Conservation (phyloP, 2,113 vertebrate species). For the Scolopax mira region DNA sequence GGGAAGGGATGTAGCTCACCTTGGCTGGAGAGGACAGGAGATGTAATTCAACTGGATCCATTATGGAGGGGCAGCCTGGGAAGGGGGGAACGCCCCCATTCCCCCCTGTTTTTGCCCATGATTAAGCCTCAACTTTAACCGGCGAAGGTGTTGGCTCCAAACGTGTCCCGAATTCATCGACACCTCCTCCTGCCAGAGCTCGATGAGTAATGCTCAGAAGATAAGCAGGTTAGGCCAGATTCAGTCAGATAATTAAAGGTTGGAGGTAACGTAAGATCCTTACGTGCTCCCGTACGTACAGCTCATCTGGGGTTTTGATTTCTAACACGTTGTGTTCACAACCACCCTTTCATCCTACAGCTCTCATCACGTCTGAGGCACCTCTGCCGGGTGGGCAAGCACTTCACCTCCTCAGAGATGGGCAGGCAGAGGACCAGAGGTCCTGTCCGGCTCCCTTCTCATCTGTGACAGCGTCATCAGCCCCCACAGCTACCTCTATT, state of each 20-base stretch:
- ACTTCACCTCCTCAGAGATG: background rate
- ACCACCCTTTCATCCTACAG: background rate
- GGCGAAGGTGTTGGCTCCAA: background rate
- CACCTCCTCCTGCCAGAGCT: slow-evolving; percentile 25
- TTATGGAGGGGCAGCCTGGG: background rate
- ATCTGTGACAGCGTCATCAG: accelerated
- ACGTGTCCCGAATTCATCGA: background rate
- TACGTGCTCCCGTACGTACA: background rate
- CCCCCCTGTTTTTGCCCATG: background rate
- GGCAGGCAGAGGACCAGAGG: background rate
- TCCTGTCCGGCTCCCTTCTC: background rate
- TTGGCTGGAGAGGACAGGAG: background rate
- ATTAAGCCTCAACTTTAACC: background rate
- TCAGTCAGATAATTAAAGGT: slow-evolving; percentile 4
- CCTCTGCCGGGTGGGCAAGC: background rate
- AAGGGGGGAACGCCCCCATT: background rate
- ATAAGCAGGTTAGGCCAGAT: slow-evolving; percentile 60
- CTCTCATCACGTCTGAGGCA: background rate
- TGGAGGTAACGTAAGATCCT: background rate
- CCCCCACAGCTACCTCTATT: background rate
- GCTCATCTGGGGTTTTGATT: background rate
- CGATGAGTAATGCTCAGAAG: slow-evolving; percentile 10
- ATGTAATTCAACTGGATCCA: background rate
- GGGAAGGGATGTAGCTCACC: background rate
- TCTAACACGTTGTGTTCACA: background rate